Evolutionary conservation across 2,797 vertebrate genomes (phyloP).

Genomic region (Gymnothorax javanicus): DNA sequence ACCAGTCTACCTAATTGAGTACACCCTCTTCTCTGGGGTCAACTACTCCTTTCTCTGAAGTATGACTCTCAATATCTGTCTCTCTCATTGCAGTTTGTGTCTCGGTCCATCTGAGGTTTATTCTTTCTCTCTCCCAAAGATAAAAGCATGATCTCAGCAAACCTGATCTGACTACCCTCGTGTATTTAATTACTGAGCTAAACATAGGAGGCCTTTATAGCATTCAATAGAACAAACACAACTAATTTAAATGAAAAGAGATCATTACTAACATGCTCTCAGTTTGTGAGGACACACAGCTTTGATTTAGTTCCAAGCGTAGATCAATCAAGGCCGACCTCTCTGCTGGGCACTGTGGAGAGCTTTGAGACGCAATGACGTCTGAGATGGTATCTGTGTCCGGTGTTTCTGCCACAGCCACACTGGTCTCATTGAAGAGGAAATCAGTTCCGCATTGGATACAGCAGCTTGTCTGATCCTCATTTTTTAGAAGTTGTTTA

Average conservation of each 20-base stretch:
- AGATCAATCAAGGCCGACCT: constrained; percentile 10
- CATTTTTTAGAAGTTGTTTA: not conserved
- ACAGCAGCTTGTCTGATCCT: not conserved
- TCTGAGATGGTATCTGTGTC: constrained; percentile 64
- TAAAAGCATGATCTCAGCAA: not conserved
- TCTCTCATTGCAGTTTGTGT: not conserved
- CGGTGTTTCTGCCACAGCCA: constrained; percentile 31
- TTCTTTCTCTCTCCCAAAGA: not conserved
- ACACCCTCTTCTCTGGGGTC: not conserved
- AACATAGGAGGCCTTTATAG: not conserved
- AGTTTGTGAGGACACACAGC: not conserved
- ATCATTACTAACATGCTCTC: not conserved
- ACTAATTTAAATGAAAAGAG: not conserved
- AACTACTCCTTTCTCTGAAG: not conserved
- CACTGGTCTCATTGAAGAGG: constrained; percentile 13
- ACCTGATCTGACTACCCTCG: not conserved
- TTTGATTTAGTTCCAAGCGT: constrained; percentile 11
- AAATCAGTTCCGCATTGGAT: not conserved
- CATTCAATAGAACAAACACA: not conserved
- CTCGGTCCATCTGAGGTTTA: not conserved
- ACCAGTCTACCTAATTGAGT: not conserved
- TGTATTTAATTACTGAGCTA: not conserved
- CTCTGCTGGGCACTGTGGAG: not conserved
- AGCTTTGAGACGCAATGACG: not conserved
- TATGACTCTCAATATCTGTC: not conserved